Conservation (phyloP, 2,113 vertebrate species). For the Sciurus niger region DNA sequence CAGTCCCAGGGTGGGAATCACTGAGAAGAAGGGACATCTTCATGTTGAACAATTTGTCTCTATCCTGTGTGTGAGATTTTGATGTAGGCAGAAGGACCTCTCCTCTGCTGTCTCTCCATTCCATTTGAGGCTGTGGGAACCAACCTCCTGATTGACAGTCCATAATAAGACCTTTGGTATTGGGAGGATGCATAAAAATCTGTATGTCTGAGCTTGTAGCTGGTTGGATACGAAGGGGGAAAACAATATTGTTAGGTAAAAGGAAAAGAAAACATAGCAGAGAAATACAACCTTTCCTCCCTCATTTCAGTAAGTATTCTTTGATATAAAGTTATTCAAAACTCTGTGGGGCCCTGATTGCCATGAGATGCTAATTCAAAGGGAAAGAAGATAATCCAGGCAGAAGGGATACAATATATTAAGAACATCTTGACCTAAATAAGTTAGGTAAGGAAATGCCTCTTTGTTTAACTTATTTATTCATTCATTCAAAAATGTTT, state of each 20-base stretch:
- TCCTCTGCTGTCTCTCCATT: constrained; percentile 64
- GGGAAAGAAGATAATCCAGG: not conserved
- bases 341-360: not conserved
- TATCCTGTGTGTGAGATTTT: not conserved
- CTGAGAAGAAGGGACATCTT: constrained; percentile 39
- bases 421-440: not conserved
- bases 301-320: not conserved
- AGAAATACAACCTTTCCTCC: not conserved
- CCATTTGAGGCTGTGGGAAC: constrained; percentile 48
- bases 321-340: not conserved
- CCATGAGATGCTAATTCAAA: not conserved
- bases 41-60: constrained; percentile 50
- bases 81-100: not conserved
- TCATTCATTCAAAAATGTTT: not conserved
- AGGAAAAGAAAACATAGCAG: not conserved
- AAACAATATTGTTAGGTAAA: not conserved
- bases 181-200: constrained; percentile 42
- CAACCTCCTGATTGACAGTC: constrained; percentile 55
- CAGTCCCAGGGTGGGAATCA: not conserved
- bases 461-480: not conserved
- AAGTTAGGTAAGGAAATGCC: not conserved
- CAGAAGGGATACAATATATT: not conserved
- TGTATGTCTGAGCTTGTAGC: constrained; percentile 14
- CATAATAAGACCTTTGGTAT: not conserved
- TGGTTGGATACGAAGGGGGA: not conserved